A percentile compares a stretch with the other conserved stretches of the same genome.
These are phyloP conservation scores for Stratiomys singularior DNA, from an alignment of 2,888 invertebrate species.

Conservation along the genomic window DNA sequence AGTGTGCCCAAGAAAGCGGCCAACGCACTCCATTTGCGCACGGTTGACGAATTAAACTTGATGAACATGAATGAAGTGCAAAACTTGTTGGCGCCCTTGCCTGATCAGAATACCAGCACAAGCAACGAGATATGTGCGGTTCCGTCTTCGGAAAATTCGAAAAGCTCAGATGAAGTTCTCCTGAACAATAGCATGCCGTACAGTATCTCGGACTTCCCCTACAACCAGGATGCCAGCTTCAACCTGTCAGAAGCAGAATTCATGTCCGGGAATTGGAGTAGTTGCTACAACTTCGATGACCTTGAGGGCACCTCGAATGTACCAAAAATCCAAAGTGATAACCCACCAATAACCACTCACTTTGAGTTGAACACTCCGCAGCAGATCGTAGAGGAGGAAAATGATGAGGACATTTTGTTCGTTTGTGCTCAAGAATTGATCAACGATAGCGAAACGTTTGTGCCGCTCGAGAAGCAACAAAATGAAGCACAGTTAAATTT, in stretches of 20 bases:
- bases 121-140: neutral
- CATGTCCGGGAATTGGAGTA: conserved; percentile 51
- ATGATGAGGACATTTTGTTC: conserved; percentile 54
- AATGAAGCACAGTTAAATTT: neutral
- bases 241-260: conserved; percentile 25
- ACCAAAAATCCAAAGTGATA: conserved; percentile 43
- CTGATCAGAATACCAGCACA: conserved; percentile 54
- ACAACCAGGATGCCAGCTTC: conserved; percentile 36
- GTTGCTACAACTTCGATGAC: conserved; percentile 52
- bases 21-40: conserved; percentile 60
- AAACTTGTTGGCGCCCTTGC: conserved; percentile 61
- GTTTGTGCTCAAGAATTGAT: conserved; percentile 55
- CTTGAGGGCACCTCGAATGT: conserved; percentile 53
- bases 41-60: conserved; percentile 64
- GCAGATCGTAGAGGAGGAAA: conserved; percentile 52
- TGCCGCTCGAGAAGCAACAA: neutral
- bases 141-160: conserved; percentile 54
- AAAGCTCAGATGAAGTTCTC: conserved; percentile 53
- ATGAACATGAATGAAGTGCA: conserved; percentile 64
- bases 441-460: conserved; percentile 49
- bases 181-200: conserved; percentile 45
- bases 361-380: conserved; percentile 58
- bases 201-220: conserved; percentile 49
- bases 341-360: conserved; percentile 50
- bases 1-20: conserved; percentile 55